Base-by-base conservation (phyloP, 2,888 invertebrate genomes). In the Halictus ligatus region DNA sequence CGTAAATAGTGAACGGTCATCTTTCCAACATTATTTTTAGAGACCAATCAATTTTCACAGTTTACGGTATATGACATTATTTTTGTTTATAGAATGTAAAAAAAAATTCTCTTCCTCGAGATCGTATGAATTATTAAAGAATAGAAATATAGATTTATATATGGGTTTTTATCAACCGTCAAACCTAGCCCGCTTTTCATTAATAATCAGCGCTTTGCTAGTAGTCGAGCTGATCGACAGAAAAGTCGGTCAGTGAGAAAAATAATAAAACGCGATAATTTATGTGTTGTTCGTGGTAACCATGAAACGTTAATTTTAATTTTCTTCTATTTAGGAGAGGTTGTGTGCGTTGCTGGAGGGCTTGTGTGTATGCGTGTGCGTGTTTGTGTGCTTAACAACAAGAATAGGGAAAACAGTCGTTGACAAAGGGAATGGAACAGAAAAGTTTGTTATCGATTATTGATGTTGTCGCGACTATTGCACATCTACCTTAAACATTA, bases 401-500 rank as follows among this genome's bases (percentile, higher is more conserved):
- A 46, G 35, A 46, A 67, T 29, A 64, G 15, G 29, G 25, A 29
- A 29, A 13, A 64, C 29, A 35, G 46, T 54, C 13, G 29, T 25
- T 43, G 40, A 25, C 54, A 64, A 50, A 77, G 67, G 60, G 43
- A 71, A 25, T 69, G n/a, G 75, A 25, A 82, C 8, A 72, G 64
- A n/a, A 69, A 78, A 80, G 71, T 80, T 83, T 82, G 73, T 78
- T 83, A 74, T 25, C 21, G 1, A 78, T 78, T 78, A 78, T 83
- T 83, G 50, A 84, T 46, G 25, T 21, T 64, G 54, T 77, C 77
- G 64, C 40, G 64, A 83, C 69, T 78, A 69, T 84, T 84, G 78
- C 46, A 69, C 64, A 60, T 78, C 35, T 77, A 58, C 48, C 54
- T 78, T 75, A 29, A 75, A 71, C 43, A 71, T 84, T 83, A 50